Base-by-base conservation (phyloP, 2,888 invertebrate genomes). In the Drosophila fungiperda region DNA sequence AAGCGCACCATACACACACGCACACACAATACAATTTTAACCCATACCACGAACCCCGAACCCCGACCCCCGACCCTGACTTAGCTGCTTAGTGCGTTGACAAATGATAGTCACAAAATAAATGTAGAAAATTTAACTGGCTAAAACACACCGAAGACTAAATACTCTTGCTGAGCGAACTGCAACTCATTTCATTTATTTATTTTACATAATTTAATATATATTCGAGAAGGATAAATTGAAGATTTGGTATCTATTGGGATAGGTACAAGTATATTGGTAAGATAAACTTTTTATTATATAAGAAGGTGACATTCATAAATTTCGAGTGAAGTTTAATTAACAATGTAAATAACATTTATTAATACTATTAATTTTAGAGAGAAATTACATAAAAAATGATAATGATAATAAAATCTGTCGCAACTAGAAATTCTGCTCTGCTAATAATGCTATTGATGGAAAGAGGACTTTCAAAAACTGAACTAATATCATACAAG, bases 1-100 rank as follows among this genome's bases (percentile, higher is more conserved):
- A 29, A 26, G 17, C 5, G 9, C 9, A 17, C 49, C 49, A 23
- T 7, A 45, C 20, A 3, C 20, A 45, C 15, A 38, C 17, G 5
- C 35, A 42, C 11, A 40, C 40, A n/a, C 40, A 40, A 55, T 15
- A 45, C 23, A 45, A 7, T 33, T 23, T 20, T 11, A 20, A 38
- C 48, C 58, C 42, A 6, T 29, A 11, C 53, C 33, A 38, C 32
- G 20, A 36, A 17, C 11, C 9, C 33, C 38, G 15, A 53, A 2
- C 3, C 45, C 35, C 53, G 15, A 54, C 20, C 29, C 8, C 29
- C 3, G 38, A 38, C 35, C 33, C 49, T 2, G 32, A 32, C 15
- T 68, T 42, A 17, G 76, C 87, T 77, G 80, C 87, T 87, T 90
- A 86, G 80, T 62, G 32, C 40, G 66, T 69, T 90, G 87, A 87